Evolutionary conservation across 2,888 invertebrate species (phyloP).

Genomic region (Drosophila seclusa): DNA sequence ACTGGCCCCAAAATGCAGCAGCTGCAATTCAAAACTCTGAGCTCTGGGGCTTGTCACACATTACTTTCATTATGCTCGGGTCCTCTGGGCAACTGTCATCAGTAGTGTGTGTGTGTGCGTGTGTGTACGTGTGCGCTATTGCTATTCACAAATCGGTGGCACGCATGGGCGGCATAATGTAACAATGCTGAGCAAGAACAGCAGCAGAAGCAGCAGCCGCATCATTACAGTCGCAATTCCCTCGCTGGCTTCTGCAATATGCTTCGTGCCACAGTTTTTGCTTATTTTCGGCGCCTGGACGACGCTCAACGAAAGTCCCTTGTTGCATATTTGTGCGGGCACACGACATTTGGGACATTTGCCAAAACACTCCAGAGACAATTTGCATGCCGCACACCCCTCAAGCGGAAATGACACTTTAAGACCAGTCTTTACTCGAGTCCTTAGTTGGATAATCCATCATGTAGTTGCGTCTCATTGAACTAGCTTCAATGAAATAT

Average conservation of each 20-base stretch:
- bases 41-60: conserved; percentile 79
- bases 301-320: conserved; percentile 50
- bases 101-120: conserved; percentile 20
- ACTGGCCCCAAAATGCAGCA: conserved; percentile 60
- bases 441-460: neutral
- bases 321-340: conserved; percentile 71
- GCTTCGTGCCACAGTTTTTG: conserved; percentile 52
- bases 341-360: conserved; percentile 65
- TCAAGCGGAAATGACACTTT: conserved; percentile 23
- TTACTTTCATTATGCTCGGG: conserved; percentile 74
- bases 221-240: conserved; percentile 48
- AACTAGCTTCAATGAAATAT: conserved; percentile 1
- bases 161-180: conserved; percentile 62
- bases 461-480: neutral
- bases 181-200: conserved; percentile 45
- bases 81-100: conserved; percentile 62
- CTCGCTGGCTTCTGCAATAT: conserved; percentile 49
- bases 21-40: conserved; percentile 48
- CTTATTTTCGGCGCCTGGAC: conserved; percentile 36
- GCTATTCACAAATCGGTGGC: conserved; percentile 73
- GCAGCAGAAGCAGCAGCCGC: conserved; percentile 16
- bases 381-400: conserved; percentile 47
- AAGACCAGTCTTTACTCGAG: neutral
- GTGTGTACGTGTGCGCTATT: conserved; percentile 11
- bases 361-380: conserved; percentile 61